Percentiles rank a stretch among this genome's conserved stretches.
Conservation (phyloP, 1,140 invertebrate species). For the Melitaea cinxia region DNA sequence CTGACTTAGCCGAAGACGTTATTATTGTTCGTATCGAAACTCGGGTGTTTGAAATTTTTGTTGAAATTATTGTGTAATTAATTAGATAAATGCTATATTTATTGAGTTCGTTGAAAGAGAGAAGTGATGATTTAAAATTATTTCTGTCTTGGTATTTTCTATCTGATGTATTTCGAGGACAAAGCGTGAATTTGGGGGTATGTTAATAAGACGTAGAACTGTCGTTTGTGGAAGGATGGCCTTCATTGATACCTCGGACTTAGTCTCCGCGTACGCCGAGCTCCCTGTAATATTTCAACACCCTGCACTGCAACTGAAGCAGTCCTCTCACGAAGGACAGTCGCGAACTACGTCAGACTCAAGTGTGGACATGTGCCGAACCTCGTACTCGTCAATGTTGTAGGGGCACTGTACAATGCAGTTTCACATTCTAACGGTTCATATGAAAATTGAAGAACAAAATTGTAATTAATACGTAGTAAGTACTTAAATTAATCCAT, state of each 20-base stretch:
- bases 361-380: slow-evolving; percentile 65
- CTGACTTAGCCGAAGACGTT: slow-evolving; percentile 76
- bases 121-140: slow-evolving; percentile 77
- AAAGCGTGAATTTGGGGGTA: slow-evolving; percentile 60
- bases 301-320: slow-evolving; percentile 32
- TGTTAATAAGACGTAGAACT: slow-evolving; percentile 43
- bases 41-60: slow-evolving; percentile 80
- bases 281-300: slow-evolving; percentile 33
- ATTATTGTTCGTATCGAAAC: slow-evolving; percentile 68
- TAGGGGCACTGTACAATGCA: slow-evolving; percentile 27
- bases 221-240: slow-evolving; percentile 47
- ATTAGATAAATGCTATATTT: slow-evolving; percentile 80
- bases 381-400: slow-evolving; percentile 28
- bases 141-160: slow-evolving; percentile 81
- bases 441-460: slow-evolving; percentile 48
- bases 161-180: slow-evolving; percentile 59
- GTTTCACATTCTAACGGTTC: slow-evolving; percentile 15
- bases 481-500: slow-evolving; percentile 68
- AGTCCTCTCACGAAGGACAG: slow-evolving; percentile 36
- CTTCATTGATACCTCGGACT: slow-evolving; percentile 36
- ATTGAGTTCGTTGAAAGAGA: slow-evolving; percentile 76
- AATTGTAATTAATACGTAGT: slow-evolving; percentile 59
- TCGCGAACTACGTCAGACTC: slow-evolving; percentile 39
- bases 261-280: slow-evolving; percentile 12
- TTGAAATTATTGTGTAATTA: slow-evolving; percentile 81